Evolutionary conservation across 1,140 invertebrate species (phyloP).

Genomic region (Contarinia nasturtii): DNA sequence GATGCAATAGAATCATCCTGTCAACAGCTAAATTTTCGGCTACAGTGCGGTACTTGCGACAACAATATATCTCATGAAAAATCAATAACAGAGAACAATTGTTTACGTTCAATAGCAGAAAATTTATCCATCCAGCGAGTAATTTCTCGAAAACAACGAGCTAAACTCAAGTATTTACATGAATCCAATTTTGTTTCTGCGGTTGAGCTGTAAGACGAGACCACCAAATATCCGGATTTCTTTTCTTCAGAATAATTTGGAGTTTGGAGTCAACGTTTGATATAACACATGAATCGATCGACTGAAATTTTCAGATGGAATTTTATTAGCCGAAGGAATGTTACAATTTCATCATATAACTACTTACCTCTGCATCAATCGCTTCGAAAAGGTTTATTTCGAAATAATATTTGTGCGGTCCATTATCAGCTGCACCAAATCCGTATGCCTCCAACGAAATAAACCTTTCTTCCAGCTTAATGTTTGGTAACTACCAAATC

Average conservation of each 20-base stretch:
- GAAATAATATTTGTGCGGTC: conserved; percentile 50
- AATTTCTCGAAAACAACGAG: neutral
- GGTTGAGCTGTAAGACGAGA: conserved; percentile 54
- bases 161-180: conserved; percentile 27
- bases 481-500: conserved; percentile 23
- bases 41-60: too few relatives aligned
- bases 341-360: neutral
- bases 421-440: conserved; percentile 37
- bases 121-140: neutral
- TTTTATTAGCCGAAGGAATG: neutral
- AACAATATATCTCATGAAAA: too few relatives aligned
- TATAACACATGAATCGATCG: conserved; percentile 29
- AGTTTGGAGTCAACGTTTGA: conserved; percentile 56
- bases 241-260: conserved; percentile 54
- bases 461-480: conserved; percentile 35
- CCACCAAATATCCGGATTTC: conserved; percentile 49
- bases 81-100: too few relatives aligned
- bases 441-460: conserved; percentile 43
- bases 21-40: too few relatives aligned
- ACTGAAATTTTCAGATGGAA: neutral
- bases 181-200: conserved; percentile 75
- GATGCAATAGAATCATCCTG: neutral
- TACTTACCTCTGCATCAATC: conserved; percentile 42
- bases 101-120: too few relatives aligned
- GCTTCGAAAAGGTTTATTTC: conserved; percentile 45